These are phyloP conservation scores for Drosophila monieri DNA, from an alignment of 2,888 invertebrate species.

Conservation along the genomic window DNA sequence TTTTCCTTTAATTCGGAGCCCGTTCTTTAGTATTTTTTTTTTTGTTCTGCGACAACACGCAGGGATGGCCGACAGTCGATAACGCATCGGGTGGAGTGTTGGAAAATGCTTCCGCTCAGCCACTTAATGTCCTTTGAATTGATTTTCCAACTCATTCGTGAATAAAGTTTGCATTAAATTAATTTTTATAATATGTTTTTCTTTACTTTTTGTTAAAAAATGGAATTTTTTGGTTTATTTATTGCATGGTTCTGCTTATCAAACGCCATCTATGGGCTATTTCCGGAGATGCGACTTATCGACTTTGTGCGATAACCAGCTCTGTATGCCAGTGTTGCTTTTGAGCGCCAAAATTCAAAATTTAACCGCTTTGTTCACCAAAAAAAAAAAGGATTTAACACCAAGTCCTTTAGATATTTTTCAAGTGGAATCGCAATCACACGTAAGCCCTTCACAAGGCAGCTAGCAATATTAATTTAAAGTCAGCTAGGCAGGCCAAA, in stretches of 20 bases:
- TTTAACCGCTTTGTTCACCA: neutral
- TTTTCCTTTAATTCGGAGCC: conserved; percentile 45
- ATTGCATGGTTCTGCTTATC: too few relatives aligned
- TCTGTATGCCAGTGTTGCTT: neutral
- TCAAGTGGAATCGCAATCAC: conserved; percentile 71
- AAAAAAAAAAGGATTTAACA: neutral
- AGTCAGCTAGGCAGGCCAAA: conserved; percentile 82
- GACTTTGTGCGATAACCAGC: neutral
- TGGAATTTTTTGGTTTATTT: neutral
- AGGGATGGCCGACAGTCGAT: conserved; percentile 13
- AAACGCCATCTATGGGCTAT: conserved; percentile 6
- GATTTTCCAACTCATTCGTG: neutral
- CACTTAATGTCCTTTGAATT: neutral
- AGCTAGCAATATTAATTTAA: conserved; percentile 81
- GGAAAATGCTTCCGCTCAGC: neutral
- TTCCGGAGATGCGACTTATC: conserved; percentile 1
- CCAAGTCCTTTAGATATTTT: neutral
- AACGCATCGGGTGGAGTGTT: neutral
- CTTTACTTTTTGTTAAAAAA: neutral
- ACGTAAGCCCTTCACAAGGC: conserved; percentile 84
- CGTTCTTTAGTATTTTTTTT: conserved; percentile 16
- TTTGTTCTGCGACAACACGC: conserved; percentile 6
- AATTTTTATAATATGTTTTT: neutral
- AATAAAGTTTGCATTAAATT: neutral
- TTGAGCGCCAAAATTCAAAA: conserved; percentile 8